Conservation (phyloP, 2,888 invertebrate genomes). For the Dolichomitus sp. region DNA sequence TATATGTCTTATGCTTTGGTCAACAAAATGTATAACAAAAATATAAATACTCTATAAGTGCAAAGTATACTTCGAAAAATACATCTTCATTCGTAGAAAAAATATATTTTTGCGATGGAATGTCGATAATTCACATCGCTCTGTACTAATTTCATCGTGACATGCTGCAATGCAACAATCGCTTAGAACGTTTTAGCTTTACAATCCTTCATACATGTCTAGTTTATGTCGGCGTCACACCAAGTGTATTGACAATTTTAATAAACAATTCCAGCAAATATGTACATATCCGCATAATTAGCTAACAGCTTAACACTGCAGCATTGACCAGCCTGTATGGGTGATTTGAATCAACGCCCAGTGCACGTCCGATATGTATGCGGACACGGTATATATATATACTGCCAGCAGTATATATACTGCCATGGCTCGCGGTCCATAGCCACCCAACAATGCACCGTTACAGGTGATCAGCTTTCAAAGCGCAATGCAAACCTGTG, state of each 20-base stretch:
- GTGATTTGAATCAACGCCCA: conserved; percentile 52
- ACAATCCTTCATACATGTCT: background rate
- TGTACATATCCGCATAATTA: conserved; percentile 38
- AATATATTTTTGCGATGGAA: background rate
- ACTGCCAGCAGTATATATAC: background rate
- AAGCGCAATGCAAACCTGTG: conserved; percentile 66
- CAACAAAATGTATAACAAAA: no score
- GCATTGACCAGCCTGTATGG: conserved; percentile 26
- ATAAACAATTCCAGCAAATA: background rate
- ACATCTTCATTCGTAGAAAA: background rate
- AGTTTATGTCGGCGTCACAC: background rate
- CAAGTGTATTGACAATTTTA: background rate
- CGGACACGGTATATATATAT: conserved; percentile 6
- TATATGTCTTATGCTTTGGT: no score
- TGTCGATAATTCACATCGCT: background rate
- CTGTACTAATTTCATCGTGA: no score
- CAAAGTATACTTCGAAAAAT: background rate
- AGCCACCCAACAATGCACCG: conserved; percentile 66
- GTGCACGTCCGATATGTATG: conserved; percentile 48
- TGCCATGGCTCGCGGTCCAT: conserved; percentile 48
- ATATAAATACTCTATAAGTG: background rate
- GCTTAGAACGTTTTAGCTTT: background rate
- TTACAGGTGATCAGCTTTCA: conserved; percentile 71
- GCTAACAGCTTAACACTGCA: conserved; percentile 43
- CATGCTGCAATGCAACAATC: no score